Base-by-base conservation (phyloP, 2,113 vertebrate genomes). In the Python bivittatus region DNA sequence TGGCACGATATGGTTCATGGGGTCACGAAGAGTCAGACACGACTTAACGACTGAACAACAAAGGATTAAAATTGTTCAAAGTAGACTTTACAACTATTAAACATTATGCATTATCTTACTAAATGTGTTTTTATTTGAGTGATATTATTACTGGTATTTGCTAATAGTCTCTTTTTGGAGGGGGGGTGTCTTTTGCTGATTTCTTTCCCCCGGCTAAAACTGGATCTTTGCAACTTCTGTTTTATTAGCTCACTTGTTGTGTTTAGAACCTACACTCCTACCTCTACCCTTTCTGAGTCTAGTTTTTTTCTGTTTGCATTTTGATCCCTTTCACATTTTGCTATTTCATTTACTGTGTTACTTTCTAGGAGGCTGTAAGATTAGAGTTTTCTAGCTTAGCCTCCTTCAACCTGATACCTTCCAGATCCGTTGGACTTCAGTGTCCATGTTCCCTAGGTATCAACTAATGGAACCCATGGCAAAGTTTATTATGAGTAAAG, bases 231-330 rank as follows among this genome's bases (percentile, higher is more conserved):
- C 86, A 84, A 88, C 15, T 85, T 6, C 84, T 90, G 25, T 79
- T 52, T 92, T 94, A 91, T 87, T 86, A 96, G 56, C 10, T 96
- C 91, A 42, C 11, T 8, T 87, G 93, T 88, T 13, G 27, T 87
- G 84, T 93, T 84, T 87, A 89, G 87, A 95, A 64, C 48, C 25
- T 93, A 91, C 68, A 93, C 84, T 11, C 58, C 90, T 92, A 8
- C 79, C 57, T 92, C 54, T 23, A 60, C 58, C 64, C 54, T 93
- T 94, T 57, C 48, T 6, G 23, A 89, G 93, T 72, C 93, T 33
- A 92, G 68, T 48, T 48, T 92, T 93, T 48, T 92, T 48, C 6
- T 29, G 12, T 92, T 94, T 93, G 91, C 84, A 79, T 61, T 92
- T 53, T 94, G 89, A 2, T 1, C 5, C 52, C 11, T 58, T 88